Conservation (phyloP, 2,888 invertebrate genomes). For the Tillus elongatus region DNA sequence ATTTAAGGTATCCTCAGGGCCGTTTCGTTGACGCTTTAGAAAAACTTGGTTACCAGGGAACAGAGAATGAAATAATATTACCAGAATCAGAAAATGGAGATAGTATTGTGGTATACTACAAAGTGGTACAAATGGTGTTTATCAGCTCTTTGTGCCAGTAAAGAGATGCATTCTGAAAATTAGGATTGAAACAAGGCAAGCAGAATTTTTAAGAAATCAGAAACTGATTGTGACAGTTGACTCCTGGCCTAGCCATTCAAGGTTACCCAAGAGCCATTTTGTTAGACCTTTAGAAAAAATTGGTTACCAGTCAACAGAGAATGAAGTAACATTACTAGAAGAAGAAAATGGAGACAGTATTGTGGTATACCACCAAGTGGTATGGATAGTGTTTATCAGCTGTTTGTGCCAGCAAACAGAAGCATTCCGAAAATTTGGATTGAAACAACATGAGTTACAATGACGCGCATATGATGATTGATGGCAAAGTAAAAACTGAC, state of each 20-base stretch:
- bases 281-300: constrained; percentile 85
- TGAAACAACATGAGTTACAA: constrained; percentile 94
- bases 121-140: constrained; percentile 57
- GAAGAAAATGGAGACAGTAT: constrained; percentile 95
- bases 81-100: no score
- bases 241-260: constrained; percentile 88
- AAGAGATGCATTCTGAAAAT: constrained; percentile 91
- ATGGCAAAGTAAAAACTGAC: constrained; percentile 65
- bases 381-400: constrained; percentile 60
- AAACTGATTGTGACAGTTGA: constrained; percentile 94
- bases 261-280: constrained; percentile 86
- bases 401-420: constrained; percentile 91
- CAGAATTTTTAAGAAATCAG: constrained; percentile 68
- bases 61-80: no score
- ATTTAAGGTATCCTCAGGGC: constrained; percentile 66
- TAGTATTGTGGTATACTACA: constrained; percentile 96
- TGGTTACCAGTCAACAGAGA: constrained; percentile 92
- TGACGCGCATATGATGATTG: constrained; percentile 90
- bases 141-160: constrained; percentile 89
- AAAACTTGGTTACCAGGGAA: no score
- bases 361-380: constrained; percentile 88
- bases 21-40: no score
- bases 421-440: constrained; percentile 91
- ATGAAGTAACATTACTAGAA: constrained; percentile 90
- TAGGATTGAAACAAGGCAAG: constrained; percentile 89